Evolutionary conservation across 2,113 vertebrate genomes (phyloP), one percentile per base, ranked within the genome.

Genomic region (Anguilla rostrata): DNA sequence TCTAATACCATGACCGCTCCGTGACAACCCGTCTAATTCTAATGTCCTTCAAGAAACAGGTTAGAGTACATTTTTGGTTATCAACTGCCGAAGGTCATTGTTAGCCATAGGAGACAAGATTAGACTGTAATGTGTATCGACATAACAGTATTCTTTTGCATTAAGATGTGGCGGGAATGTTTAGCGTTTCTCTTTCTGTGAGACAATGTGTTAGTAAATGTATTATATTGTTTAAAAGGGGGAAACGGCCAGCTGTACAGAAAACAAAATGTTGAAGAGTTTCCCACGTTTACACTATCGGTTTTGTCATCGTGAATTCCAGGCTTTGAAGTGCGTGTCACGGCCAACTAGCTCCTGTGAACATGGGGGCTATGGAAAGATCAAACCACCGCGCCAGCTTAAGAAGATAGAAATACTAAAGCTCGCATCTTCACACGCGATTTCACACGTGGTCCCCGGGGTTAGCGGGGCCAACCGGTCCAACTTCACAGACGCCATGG

Each of bases 321-420:
- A n/a, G 90, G 88, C 88, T 92, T 90, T 89, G 86, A 90, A 88
- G 84, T 85, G 88, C 87, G 82, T 79, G 88, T 90, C 86, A 85
- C 83, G 84, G 92, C 92, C 92, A 92, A 91, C 90, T 95, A 93
- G 93, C 93, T 90, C 89, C 89, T 89, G 91, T 89, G 91, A 94
- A 94, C 87, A 83, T 90, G 89, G 89, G 93, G 94, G 93, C 94
- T 94, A 93, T 92, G 92, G 94, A 94, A 93, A 94, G 39, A 93
- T 93, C 92, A 91, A 87, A 87, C 89, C 89, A 87, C 88, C 60
- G 89, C 92, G 92, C 94, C 93, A 93, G 91, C 87, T 90, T 92
- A 89, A 34, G n/a, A 86, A 89, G 92, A 92, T 92, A 91, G 92
- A 92, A 93, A 93, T 93, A 93, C 92, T 90, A 91, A 93, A 86